Evolutionary conservation across 2,888 invertebrate genomes (phyloP).

Genomic region (Dascillus cervinus): DNA sequence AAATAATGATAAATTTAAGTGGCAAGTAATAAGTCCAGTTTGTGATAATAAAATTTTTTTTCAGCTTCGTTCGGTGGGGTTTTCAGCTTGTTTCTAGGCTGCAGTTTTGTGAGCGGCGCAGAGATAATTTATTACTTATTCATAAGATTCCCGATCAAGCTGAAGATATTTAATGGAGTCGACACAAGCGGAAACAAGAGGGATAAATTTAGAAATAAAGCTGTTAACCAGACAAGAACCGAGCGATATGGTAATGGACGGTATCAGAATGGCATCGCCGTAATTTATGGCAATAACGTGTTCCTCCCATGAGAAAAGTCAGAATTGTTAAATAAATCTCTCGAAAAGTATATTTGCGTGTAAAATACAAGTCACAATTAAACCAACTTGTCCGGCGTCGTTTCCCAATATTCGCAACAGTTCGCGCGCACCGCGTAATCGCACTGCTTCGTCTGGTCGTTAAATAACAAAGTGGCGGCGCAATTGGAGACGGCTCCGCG

Average conservation of each 20-base stretch:
- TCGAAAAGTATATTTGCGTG: neutral
- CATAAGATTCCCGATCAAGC: conserved; percentile 26
- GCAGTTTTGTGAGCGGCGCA: conserved; percentile 37
- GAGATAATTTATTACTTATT: conserved; percentile 39
- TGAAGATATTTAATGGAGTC: conserved; percentile 3
- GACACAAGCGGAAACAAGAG: no score
- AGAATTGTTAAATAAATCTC: neutral
- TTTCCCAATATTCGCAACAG: conserved; percentile 27
- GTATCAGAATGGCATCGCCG: no score
- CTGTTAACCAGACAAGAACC: no score
- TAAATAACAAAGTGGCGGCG: conserved; percentile 20
- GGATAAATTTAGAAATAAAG: no score
- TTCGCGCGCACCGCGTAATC: conserved; percentile 20
- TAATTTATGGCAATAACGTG: neutral
- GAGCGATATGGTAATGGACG: no score
- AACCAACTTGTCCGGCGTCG: conserved; percentile 5
- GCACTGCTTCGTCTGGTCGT: conserved; percentile 13
- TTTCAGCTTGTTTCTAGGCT: conserved; percentile 41
- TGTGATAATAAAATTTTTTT: conserved; percentile 23
- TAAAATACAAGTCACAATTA: no score
- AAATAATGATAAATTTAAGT: conserved; percentile 4
- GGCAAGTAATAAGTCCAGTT: conserved; percentile 1
- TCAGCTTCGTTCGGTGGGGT: conserved; percentile 41
- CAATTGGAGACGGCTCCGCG: conserved; percentile 16
- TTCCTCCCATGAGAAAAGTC: neutral